A percentile compares a stretch with the other conserved stretches of the same genome.
phyloP scores from a whole-genome alignment of 1,140 invertebrate species.

The Drosophila ercepeae region DNA sequence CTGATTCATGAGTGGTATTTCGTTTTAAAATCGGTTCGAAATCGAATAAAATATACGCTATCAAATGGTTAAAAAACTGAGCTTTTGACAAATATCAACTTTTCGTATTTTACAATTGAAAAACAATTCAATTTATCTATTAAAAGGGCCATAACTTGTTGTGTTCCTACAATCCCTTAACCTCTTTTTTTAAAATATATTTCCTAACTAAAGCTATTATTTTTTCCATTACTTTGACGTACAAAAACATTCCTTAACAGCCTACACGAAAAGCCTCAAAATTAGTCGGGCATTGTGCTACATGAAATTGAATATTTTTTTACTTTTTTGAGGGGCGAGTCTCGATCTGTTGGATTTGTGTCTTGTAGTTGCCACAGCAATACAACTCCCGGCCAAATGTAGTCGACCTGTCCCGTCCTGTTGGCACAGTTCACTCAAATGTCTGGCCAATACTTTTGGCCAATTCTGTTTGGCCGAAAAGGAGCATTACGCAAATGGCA shows the following conservation, averaged over 20 bases:
- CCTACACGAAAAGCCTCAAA: slow-evolving; percentile 16
- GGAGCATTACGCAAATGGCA: slow-evolving; percentile 55
- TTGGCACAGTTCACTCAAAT: slow-evolving; percentile 65
- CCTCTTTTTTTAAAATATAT: too few relatives aligned
- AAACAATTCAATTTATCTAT: too few relatives aligned
- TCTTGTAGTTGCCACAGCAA: slow-evolving; percentile 26
- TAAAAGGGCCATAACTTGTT: too few relatives aligned
- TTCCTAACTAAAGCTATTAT: slow-evolving; percentile 23
- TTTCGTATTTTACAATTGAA: too few relatives aligned
- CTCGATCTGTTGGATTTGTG: slow-evolving; percentile 11
- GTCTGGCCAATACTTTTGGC: slow-evolving; percentile 20
- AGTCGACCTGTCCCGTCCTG: slow-evolving; percentile 48
- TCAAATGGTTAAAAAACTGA: too few relatives aligned
- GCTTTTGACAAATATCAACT: too few relatives aligned
- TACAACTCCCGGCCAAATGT: slow-evolving; percentile 29
- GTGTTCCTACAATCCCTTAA: too few relatives aligned
- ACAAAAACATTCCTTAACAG: slow-evolving; percentile 29
- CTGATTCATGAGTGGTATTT: too few relatives aligned
- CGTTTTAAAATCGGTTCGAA: too few relatives aligned
- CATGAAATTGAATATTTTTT: slow-evolving; percentile 43
- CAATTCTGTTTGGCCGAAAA: slow-evolving; percentile 11
- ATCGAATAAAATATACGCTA: too few relatives aligned
- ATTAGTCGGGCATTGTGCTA: slow-evolving; percentile 46
- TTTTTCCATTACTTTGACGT: slow-evolving; percentile 17
- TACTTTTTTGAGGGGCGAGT: slow-evolving; percentile 13